These are phyloP conservation scores for Drosophila prolongata DNA, from an alignment of 2,888 invertebrate species.

Conservation along the genomic window DNA sequence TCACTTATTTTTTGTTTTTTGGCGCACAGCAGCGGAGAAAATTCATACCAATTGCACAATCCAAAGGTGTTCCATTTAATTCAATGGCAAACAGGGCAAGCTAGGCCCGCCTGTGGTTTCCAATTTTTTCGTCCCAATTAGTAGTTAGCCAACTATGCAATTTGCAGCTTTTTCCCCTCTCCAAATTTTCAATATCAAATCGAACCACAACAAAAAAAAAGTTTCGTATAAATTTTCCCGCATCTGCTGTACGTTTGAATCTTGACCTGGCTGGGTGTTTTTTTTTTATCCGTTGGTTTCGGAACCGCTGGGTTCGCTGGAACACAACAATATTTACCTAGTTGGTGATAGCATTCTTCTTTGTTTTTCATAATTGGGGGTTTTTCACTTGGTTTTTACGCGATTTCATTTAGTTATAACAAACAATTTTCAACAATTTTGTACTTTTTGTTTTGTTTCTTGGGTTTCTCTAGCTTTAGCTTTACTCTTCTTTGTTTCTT, in stretches of 20 bases:
- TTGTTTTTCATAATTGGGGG: slow-evolving; percentile 26
- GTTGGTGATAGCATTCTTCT: slow-evolving; percentile 20
- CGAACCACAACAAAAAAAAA: slow-evolving; percentile 12
- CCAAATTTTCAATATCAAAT: slow-evolving; percentile 12
- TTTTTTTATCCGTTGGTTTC: slow-evolving; percentile 7
- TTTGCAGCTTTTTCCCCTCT: slow-evolving; percentile 53
- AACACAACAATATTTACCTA: slow-evolving; percentile 29
- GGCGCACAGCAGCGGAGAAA: slow-evolving; percentile 74
- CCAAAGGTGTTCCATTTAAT: slow-evolving; percentile 44
- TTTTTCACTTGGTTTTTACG: slow-evolving; percentile 7
- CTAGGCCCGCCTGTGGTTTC: slow-evolving; percentile 44
- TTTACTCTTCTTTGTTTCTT: slow-evolving; percentile 44
- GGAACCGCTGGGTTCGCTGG: slow-evolving; percentile 19
- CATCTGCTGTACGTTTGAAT: slow-evolving; percentile 60
- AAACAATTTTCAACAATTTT: slow-evolving; percentile 76
- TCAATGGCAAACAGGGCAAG: slow-evolving; percentile 23
- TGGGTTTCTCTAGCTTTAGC: slow-evolving; percentile 30
- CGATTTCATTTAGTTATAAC: slow-evolving; percentile 52
- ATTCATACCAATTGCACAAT: slow-evolving; percentile 80
- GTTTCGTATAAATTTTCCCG: slow-evolving; percentile 74
- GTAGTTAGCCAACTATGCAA: slow-evolving; percentile 68
- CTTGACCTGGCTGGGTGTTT: slow-evolving; percentile 36
- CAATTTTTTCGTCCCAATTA: slow-evolving; percentile 66
- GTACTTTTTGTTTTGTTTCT: slow-evolving; percentile 57
- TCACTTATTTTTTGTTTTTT: slow-evolving; percentile 35